Base-by-base conservation (phyloP, 2,888 invertebrate species). In the Clitarchus hookeri region DNA sequence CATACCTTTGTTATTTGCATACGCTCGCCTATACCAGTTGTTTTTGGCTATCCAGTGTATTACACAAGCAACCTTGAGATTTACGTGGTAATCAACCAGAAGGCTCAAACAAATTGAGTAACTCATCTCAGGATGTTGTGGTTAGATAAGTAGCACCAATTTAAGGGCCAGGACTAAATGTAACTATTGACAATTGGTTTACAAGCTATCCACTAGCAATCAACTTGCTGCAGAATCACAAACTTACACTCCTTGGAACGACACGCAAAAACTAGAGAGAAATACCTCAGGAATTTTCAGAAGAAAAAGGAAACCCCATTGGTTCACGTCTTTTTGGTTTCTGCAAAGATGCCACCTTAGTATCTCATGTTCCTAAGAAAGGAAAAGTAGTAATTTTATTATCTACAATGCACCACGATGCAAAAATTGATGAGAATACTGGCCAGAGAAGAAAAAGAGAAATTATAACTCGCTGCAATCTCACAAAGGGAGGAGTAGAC, bases 51-150 rank as follows among this genome's bases (percentile, higher is more conserved):
- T n/a, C n/a, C n/a, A n/a, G n/a, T n/a, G 16, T 53, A n/a, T 54
- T 84, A 27, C 27, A 84, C 84, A 25, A 54, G n/a, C 54, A 84
- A 53, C 23, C 27, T 84, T 26, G 54, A 84, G 54, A 13, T 53
- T 54, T 54, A 54, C 16, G 12, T 54, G 27, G 84, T 25, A 84
- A 84, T 65, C 53, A 53, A 53, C 25, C 53, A 16, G 65, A 54
- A 65, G 84, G 27, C 11, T 53, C 27, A 23, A 26, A 25, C 27
- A 54, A 36, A 44, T 36, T 44, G 11, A 27, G 77, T 44, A 84
- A 79, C 25, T 48, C 53, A 83, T 79, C 25, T 85, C 89, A 27
- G 2, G 90, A 92, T 92, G 91, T 86, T 19, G 87, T 89, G 6
- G 65, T 87, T 82, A 88, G 88, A 86, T 85, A 88, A 25, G 83